A percentile compares a stretch with the other conserved stretches of the same genome.
Conservation (phyloP, 2,113 vertebrate species). For the Polypterus senegalus region DNA sequence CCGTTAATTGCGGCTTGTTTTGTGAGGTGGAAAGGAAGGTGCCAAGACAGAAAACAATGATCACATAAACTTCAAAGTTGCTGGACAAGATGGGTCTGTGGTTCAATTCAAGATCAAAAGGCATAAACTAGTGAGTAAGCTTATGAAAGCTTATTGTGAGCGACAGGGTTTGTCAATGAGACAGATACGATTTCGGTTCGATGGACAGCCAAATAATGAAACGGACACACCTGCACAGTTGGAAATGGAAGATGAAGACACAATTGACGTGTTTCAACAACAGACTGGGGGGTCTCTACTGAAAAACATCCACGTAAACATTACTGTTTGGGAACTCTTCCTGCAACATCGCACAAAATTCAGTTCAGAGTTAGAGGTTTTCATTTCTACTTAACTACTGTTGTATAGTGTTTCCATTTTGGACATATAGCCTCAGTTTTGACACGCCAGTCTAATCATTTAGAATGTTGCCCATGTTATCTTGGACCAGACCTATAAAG, state of each 20-base stretch:
- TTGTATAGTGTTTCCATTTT: constrained; percentile 81
- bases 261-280: constrained; percentile 96
- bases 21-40: constrained; percentile 46
- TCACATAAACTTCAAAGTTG: constrained; percentile 97
- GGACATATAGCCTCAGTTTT: constrained; percentile 76
- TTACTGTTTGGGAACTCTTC: constrained; percentile 38
- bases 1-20: not conserved
- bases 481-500: constrained; percentile 51
- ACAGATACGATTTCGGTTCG: constrained; percentile 70
- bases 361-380: constrained; percentile 59
- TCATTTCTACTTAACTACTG: constrained; percentile 71
- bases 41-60: constrained; percentile 97
- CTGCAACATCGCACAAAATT: constrained; percentile 52
- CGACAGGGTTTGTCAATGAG: constrained; percentile 70
- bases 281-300: constrained; percentile 89
- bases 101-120: constrained; percentile 98
- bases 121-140: constrained; percentile 93
- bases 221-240: constrained; percentile 72
- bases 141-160: constrained; percentile 98
- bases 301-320: constrained; percentile 51
- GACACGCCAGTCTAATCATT: constrained; percentile 54
- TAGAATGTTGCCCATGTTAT: constrained; percentile 45
- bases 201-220: constrained; percentile 67
- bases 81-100: constrained; percentile 94
- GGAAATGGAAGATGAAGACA: constrained; percentile 99